phyloP scores from a whole-genome alignment of 2,797 vertebrate genomes.

The Merluccius polli region DNA sequence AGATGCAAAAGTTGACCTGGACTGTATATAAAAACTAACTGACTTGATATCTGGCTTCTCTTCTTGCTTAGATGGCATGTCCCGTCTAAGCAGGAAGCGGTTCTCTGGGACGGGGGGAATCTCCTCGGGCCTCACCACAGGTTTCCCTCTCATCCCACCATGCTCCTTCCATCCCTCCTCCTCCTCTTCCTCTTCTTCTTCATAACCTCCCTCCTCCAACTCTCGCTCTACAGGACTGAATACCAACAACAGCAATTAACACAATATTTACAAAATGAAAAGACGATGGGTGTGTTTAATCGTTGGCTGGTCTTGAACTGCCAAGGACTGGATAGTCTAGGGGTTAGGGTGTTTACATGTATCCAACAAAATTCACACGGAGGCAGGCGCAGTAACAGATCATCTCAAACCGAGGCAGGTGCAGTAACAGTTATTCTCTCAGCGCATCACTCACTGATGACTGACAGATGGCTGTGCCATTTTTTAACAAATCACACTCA shows the following conservation, averaged over 20 bases:
- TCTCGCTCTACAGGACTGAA: conserved; percentile 70
- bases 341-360: not conserved
- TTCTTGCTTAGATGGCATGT: conserved; percentile 76
- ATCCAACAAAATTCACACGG: not conserved
- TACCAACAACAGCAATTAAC: conserved; percentile 12
- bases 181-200: conserved; percentile 43
- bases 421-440: not conserved
- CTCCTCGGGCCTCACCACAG: conserved; percentile 91
- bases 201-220: conserved; percentile 60
- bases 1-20: not conserved
- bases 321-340: not conserved
- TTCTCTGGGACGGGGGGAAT: conserved; percentile 98
- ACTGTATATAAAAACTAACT: conserved; percentile 39
- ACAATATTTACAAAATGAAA: conserved; percentile 19
- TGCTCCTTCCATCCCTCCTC: conserved; percentile 73
- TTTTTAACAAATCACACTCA: no score
- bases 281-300: not conserved
- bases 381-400: no score
- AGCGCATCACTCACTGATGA: not conserved
- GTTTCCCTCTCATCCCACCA: conserved; percentile 85
- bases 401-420: no score
- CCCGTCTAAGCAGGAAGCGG: conserved; percentile 89
- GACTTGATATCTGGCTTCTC: conserved; percentile 78
- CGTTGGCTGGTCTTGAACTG: not conserved
- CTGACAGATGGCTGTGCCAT: no score